Evolutionary conservation across 2,888 invertebrate species (phyloP), one percentile per base, ranked within the genome.

Genomic region (Hylaea fasciaria): DNA sequence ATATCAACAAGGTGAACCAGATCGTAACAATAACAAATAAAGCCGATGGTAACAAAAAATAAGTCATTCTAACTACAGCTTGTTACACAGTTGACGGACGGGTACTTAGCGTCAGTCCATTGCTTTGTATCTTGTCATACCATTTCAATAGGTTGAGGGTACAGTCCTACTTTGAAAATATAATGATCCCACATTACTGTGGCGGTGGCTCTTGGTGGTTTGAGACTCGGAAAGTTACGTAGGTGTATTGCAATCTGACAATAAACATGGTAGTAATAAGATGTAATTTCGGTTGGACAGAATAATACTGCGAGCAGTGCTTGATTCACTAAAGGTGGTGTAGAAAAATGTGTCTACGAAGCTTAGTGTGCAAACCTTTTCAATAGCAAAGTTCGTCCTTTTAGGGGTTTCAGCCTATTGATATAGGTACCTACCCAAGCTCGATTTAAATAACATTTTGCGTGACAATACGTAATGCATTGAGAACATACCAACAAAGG

Each of bases 11-110:
- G 32, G 9, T 32, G 1, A 10, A 32, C 32, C 32, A 32, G 10
- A 4, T 32, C 70, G 70, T 65, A 77, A 76, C 39, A 5, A 35
- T 73, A 77, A 77, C 72, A 77, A 76, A 74, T 68, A 68, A 61
- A 57, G 62, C 61, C 64, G 63, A 57, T 66, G 54, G 57, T 43
- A 48, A 62, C 62, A 68, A 68, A 66, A 70, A 68, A 72, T 64
- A 47, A 65, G 65, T 66, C 65, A 66, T 58, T 64, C 62, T 64
- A 70, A 62, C 57, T 60, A 51, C 41, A 57, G 58, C 64, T 70
- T 52, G 66, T 71, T 64, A 73, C 49, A 22, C 40, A 48, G 62
- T 53, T 58, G 66, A 65, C 65, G 62, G 69, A 63, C 65, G 48
- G 50, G 44, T 57, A 41, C 67, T 55, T 51, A 56, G 50, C 59